Evolutionary conservation across 30 jellyfish, hydroid and myxozoan genomes (phyloP), one percentile per base, ranked within the genome.

Genomic region (Nemopilema nomurai): DNA sequence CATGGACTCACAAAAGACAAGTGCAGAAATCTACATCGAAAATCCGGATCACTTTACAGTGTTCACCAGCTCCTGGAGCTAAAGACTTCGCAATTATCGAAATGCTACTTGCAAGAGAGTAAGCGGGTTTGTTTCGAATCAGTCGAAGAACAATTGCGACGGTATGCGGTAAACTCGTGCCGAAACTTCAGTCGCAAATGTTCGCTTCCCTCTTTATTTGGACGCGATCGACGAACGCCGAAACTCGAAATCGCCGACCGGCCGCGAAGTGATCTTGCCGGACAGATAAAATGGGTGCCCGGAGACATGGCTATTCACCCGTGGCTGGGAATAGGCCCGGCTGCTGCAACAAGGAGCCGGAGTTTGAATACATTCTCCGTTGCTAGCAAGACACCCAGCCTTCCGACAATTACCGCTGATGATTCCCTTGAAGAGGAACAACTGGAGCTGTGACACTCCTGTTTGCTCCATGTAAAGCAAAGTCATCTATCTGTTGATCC

Each of bases 311-410:
- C 28, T 6, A n/a, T 51, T 28, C 27, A 50, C 7, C 52, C 75
- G 26, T 49, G 85, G n/a, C 26, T 27, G 18, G 53, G 74, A 27
- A 18, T 51, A 22, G 57, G 85, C 18, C 20, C 28, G 16, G 65
- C 26, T 1, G 85, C 51, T 49, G 74, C 85, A 4, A 18, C 27
- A 22, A 31, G 85, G 0, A 41, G 28, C 63, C 72, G 62, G 53
- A 76, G 71, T 51, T 1, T 76, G 74, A 19, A 57, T 19, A 50
- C 85, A 8, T 51, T 49, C 24, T 76, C 85, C 3, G 33, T 28
- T 19, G 69, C 75, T 18, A 76, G 85, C 51, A 76, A 49, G 1
- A 49, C 85, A 22, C 64, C 85, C 6, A 76, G 85, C 24, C 85
- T 76, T 23, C 85, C 85, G 51, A 76, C 85, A 0, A 76, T 76